Conservation (phyloP, 2,888 invertebrate species). For the Anticlea derivata region DNA sequence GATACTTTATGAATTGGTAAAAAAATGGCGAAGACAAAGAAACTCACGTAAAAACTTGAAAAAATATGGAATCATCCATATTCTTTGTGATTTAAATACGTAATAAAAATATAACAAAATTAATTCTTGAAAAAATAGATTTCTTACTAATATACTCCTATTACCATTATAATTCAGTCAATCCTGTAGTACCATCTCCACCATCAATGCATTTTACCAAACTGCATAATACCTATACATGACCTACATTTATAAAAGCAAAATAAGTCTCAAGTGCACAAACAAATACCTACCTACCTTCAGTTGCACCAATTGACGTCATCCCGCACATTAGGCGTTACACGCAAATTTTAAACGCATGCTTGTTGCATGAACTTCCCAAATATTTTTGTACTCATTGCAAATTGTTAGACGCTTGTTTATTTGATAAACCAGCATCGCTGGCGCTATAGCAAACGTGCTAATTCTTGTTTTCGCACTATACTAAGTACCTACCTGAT, state of each 20-base stretch:
- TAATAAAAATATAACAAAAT: too few relatives aligned
- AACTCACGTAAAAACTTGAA: too few relatives aligned
- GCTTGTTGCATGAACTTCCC: conserved; percentile 9
- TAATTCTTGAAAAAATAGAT: too few relatives aligned
- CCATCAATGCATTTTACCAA: too few relatives aligned
- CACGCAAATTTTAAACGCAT: conserved; percentile 27
- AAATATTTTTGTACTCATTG: conserved; percentile 8
- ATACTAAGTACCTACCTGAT: conserved; percentile 5
- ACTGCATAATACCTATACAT: neutral
- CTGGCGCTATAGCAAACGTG: conserved; percentile 3
- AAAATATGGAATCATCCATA: too few relatives aligned
- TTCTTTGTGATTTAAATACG: too few relatives aligned
- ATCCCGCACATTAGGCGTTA: conserved; percentile 25
- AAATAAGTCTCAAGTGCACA: conserved; percentile 11
- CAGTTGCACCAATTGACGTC: conserved; percentile 27
- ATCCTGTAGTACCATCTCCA: too few relatives aligned
- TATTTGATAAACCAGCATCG: neutral
- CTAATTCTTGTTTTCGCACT: neutral
- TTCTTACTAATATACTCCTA: too few relatives aligned
- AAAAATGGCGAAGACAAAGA: too few relatives aligned
- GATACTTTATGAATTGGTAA: too few relatives aligned
- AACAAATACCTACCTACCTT: too few relatives aligned
- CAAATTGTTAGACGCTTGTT: neutral
- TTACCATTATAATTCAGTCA: too few relatives aligned
- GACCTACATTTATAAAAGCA: conserved; percentile 12